Conservation (phyloP, 2,797 vertebrate genomes). For the Potorous gilbertii region DNA sequence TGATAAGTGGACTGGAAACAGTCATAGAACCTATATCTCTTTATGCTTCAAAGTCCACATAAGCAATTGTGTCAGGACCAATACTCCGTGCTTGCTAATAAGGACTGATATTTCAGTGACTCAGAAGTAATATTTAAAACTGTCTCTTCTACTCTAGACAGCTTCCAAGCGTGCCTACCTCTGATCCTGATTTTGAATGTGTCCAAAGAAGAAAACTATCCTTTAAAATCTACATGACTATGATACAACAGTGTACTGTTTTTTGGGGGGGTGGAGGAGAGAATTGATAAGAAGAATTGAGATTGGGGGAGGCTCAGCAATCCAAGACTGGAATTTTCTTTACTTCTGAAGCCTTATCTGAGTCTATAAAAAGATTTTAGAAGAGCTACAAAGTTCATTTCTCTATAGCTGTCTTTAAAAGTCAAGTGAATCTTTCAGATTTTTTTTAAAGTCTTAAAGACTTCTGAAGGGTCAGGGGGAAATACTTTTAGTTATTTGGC, state of each 20-base stretch:
- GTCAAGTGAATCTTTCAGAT: slow-evolving; percentile 41
- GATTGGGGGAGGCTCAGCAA: not conserved
- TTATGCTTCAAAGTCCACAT: not conserved
- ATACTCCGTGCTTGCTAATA: not conserved
- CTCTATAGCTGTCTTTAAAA: slow-evolving; percentile 36
- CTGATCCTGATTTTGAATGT: not conserved
- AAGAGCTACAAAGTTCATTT: slow-evolving; percentile 34
- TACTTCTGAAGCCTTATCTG: slow-evolving; percentile 45
- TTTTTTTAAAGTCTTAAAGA: slow-evolving; percentile 39
- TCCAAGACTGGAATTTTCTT: slow-evolving; percentile 29
- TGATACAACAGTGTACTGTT: slow-evolving; percentile 1
- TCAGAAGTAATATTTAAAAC: not conserved
- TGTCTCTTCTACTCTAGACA: not conserved
- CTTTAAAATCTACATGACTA: slow-evolving; percentile 40
- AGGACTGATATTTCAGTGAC: not conserved
- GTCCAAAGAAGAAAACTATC: slow-evolving; percentile 28
- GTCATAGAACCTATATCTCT: not conserved
- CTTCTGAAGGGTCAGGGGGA: not conserved
- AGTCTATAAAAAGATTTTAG: slow-evolving; percentile 19
- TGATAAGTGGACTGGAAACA: not conserved
- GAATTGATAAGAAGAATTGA: not conserved
- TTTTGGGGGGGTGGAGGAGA: not conserved
- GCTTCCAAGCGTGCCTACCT: not conserved
- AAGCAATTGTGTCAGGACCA: not conserved
- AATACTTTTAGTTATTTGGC: slow-evolving; percentile 17